Evolutionary conservation across 2,113 vertebrate genomes (phyloP).

Genomic region (Zootoca vivipara): DNA sequence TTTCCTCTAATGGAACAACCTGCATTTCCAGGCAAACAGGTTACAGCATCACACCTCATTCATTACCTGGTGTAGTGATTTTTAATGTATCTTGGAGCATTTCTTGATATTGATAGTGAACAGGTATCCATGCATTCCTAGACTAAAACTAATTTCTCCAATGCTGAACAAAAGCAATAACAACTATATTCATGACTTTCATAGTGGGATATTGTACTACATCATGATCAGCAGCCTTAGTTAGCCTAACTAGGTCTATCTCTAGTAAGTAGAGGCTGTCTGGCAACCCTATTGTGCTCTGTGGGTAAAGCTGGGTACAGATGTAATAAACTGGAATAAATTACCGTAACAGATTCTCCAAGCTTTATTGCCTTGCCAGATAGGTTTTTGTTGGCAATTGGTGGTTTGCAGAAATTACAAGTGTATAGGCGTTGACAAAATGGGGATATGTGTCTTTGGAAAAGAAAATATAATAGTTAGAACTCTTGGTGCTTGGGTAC

Average conservation of each 20-base stretch:
- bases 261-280: background rate
- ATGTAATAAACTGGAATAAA: background rate
- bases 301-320: background rate
- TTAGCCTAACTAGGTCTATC: background rate
- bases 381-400: background rate
- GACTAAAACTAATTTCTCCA: background rate
- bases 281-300: background rate
- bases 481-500: background rate
- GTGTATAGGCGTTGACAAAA: background rate
- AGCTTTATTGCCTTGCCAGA: background rate
- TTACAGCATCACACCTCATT: background rate
- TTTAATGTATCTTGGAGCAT: background rate
- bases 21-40: background rate
- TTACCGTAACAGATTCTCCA: background rate
- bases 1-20: background rate
- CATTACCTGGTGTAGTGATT: background rate
- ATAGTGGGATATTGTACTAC: background rate
- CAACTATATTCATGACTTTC: background rate
- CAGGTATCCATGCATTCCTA: background rate
- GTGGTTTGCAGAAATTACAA: background rate
- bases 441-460: background rate
- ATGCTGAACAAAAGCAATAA: no score
- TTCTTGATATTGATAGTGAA: background rate
- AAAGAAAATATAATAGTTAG: background rate
- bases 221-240: background rate